phyloP scores from a whole-genome alignment of 2,888 invertebrate genomes.

The Rhamnusium bicolor region DNA sequence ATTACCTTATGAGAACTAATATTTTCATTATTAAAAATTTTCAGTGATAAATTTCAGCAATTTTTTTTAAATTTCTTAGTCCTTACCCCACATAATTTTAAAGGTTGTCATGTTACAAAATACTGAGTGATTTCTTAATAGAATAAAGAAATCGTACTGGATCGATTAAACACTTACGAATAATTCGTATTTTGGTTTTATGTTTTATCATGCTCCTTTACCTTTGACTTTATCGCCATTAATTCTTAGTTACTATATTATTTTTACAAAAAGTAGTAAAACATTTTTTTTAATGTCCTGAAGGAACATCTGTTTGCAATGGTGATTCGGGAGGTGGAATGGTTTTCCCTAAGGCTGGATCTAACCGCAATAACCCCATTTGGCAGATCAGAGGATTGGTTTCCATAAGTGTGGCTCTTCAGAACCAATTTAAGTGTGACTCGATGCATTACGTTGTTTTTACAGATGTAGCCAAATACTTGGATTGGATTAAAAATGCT shows the following conservation, averaged over 20 bases:
- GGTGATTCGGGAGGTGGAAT: constrained; percentile 70
- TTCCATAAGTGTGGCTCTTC: constrained; percentile 75
- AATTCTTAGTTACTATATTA: not conserved
- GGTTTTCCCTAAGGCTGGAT: constrained; percentile 63
- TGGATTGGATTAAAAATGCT: constrained; percentile 72
- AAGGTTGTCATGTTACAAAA: too few species aligned
- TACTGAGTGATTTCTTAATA: too few species aligned
- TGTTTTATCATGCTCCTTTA: too few species aligned
- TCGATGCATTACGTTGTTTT: constrained; percentile 77
- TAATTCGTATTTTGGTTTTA: too few species aligned
- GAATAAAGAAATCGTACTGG: too few species aligned
- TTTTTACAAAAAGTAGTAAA: constrained; percentile 25
- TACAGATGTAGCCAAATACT: constrained; percentile 76
- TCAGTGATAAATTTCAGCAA: too few species aligned
- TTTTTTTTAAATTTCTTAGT: too few species aligned
- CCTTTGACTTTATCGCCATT: not conserved
- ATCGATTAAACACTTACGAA: too few species aligned
- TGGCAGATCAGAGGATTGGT: constrained; percentile 73
- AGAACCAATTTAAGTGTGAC: constrained; percentile 75
- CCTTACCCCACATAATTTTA: too few species aligned
- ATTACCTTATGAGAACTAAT: too few species aligned
- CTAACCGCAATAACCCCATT: constrained; percentile 53
- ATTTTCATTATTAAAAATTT: too few species aligned
- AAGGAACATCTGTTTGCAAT: constrained; percentile 76
- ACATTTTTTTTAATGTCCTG: constrained; percentile 25